Evolutionary conservation across 2,113 vertebrate species (phyloP), one percentile per base, ranked within the genome.

Genomic region (Sebastes schlegelii): DNA sequence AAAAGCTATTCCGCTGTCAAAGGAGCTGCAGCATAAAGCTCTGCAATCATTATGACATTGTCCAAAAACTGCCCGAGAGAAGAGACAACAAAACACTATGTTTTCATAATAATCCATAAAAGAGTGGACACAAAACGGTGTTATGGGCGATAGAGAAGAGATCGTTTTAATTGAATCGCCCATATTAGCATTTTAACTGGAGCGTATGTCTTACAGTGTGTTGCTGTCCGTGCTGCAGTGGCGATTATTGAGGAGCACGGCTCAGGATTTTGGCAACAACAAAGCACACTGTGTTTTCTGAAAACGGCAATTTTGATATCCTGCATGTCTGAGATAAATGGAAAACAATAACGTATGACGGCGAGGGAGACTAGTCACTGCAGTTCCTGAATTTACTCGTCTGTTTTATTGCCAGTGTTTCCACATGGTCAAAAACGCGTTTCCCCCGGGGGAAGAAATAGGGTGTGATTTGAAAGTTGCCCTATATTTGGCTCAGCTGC

Each of bases 161-260:
- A 86, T 82, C 46, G 82, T 78, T 88, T 92, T 91, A 94, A 93
- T 88, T 90, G 80, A 92, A 93, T 91, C 71, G 13, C 62, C 78
- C 45, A 42, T 89, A 93, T 94, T 90, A 89, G 87, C 91, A 90
- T 92, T 90, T 92, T 87, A 89, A 92, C 87, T 75, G 90, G 79
- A 60, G 77, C 46, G 58, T 54, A 77, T 74, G 58, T 90, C 78
- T 83, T 49, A 65, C 62, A 77, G 60, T 84, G 75, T 69, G 77
- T 61, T 71, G 65, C 75, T 89, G 79, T 84, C 91, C 84, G 61
- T 72, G 74, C 77, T 82, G 89, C 90, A 91, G 88, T 79, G 74
- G 77, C 74, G 70, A 89, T 88, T 85, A 84, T 83, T 79, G 83
- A 81, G 54, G 42, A 55, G 77, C 60, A 51, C 17, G 63, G 80